These are phyloP conservation scores for Aphrophora alni DNA, from an alignment of 2,888 invertebrate species.

Conservation along the genomic window DNA sequence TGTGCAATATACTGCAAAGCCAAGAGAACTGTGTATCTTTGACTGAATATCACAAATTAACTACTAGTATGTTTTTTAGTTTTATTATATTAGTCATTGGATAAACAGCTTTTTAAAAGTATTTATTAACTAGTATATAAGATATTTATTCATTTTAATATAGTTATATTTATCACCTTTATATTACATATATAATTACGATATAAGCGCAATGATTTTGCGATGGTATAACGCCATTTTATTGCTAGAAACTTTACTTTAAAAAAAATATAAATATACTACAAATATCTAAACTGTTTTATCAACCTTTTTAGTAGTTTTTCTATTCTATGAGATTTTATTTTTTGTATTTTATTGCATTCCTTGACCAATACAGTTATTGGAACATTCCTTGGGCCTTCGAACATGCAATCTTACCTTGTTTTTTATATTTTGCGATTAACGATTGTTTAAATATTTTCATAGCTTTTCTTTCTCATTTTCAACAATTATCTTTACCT, in stretches of 20 bases:
- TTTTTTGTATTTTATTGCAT: conserved; percentile 44
- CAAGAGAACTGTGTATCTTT: not conserved
- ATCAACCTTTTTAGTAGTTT: conserved; percentile 25
- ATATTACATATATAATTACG: conserved; percentile 40
- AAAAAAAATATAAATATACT: conserved; percentile 41
- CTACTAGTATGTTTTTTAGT: conserved; percentile 35
- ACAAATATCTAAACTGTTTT: conserved; percentile 43
- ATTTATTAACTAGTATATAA: conserved; percentile 45
- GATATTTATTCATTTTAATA: conserved; percentile 46
- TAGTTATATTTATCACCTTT: conserved; percentile 44
- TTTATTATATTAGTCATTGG: conserved; percentile 42
- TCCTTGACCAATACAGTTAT: conserved; percentile 37
- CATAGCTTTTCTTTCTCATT: not conserved
- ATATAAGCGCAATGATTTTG: conserved; percentile 29
- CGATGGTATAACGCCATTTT: conserved; percentile 31
- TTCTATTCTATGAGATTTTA: conserved; percentile 43
- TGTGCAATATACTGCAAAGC: conserved; percentile 41
- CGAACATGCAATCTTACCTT: conserved; percentile 18
- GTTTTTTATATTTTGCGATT: not conserved
- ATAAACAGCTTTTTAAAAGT: conserved; percentile 45
- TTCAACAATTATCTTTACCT: not conserved
- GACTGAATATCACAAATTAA: conserved; percentile 4
- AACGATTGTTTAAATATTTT: not conserved
- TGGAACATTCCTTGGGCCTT: conserved; percentile 38
- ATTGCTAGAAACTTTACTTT: conserved; percentile 12